A percentile compares a stretch with the other conserved stretches of the same genome.
These are phyloP conservation scores for Branchinecta lynchi DNA, from an alignment of 1,140 invertebrate genomes.

Conservation along the genomic window DNA sequence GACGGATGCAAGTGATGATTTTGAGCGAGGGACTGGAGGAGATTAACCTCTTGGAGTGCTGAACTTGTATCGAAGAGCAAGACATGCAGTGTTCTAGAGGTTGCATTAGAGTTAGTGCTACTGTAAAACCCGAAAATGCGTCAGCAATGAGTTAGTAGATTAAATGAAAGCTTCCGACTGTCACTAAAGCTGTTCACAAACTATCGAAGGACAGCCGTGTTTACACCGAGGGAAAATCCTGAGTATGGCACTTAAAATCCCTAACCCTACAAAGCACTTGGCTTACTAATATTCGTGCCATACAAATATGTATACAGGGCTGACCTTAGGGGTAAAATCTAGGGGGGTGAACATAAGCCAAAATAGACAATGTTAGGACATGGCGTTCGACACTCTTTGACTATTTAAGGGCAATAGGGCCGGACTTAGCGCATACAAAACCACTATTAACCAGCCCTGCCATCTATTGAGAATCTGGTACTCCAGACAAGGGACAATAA, in stretches of 20 bases:
- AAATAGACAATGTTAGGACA: neutral
- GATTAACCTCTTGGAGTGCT: too few relatives aligned
- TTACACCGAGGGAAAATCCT: slow-evolving; percentile 3
- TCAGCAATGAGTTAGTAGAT: too few relatives aligned
- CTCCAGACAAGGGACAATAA: too few relatives aligned
- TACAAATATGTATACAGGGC: slow-evolving; percentile 6
- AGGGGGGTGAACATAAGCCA: neutral
- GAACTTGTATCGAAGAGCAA: too few relatives aligned
- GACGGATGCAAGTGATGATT: too few relatives aligned
- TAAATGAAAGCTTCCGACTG: neutral
- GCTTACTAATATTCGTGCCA: slow-evolving; percentile 6
- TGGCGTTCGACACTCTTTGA: neutral
- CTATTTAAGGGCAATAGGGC: neutral
- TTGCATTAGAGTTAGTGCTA: too few relatives aligned
- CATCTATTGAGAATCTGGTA: neutral
- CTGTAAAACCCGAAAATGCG: too few relatives aligned
- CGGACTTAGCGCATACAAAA: slow-evolving; percentile 8
- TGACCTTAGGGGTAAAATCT: neutral
- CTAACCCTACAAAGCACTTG: neutral
- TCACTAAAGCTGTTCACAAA: slow-evolving; percentile 6
- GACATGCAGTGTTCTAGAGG: too few relatives aligned
- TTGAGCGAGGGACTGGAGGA: too few relatives aligned
- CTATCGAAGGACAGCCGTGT: slow-evolving; percentile 8
- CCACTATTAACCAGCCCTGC: neutral
- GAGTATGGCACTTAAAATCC: slow-evolving; percentile 7